Evolutionary conservation across 2,888 invertebrate species (phyloP).

Genomic region (Metopia argyrocephala): DNA sequence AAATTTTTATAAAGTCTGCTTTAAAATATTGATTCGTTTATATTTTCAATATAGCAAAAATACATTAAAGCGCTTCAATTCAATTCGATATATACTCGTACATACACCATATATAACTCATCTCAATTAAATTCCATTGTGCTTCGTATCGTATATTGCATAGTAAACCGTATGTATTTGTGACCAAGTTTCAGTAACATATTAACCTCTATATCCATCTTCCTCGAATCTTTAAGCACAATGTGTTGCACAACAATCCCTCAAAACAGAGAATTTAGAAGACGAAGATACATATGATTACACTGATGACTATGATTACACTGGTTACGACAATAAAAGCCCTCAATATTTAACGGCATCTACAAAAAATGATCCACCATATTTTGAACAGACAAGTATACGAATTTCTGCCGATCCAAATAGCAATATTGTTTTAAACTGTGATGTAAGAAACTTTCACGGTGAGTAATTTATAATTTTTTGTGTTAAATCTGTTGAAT

Average conservation of each 20-base stretch:
- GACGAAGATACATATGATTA: constrained; percentile 63
- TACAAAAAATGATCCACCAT: constrained; percentile 66
- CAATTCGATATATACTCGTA: not conserved
- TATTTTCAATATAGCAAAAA: not conserved
- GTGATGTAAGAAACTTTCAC: constrained; percentile 73
- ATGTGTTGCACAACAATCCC: constrained; percentile 8
- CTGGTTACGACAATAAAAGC: constrained; percentile 54
- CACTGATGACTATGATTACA: constrained; percentile 71
- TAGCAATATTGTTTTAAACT: constrained; percentile 71
- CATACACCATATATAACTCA: not conserved
- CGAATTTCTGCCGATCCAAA: constrained; percentile 69
- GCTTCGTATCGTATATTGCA: constrained; percentile 36
- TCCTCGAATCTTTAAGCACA: constrained; percentile 46
- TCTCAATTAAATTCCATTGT: constrained; percentile 15
- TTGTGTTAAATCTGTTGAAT: not conserved
- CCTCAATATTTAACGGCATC: constrained; percentile 17
- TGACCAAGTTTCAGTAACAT: constrained; percentile 38
- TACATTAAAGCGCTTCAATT: not conserved
- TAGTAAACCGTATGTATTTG: constrained; percentile 13
- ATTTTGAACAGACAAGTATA: constrained; percentile 70
- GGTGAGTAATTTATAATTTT: constrained; percentile 70
- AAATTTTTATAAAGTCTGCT: not conserved
- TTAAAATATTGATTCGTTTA: not conserved
- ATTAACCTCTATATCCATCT: constrained; percentile 38
- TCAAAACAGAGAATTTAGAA: constrained; percentile 21